Base-by-base conservation (phyloP, 92 coral and sea anemone species). In the Epizoanthus fatuus region DNA sequence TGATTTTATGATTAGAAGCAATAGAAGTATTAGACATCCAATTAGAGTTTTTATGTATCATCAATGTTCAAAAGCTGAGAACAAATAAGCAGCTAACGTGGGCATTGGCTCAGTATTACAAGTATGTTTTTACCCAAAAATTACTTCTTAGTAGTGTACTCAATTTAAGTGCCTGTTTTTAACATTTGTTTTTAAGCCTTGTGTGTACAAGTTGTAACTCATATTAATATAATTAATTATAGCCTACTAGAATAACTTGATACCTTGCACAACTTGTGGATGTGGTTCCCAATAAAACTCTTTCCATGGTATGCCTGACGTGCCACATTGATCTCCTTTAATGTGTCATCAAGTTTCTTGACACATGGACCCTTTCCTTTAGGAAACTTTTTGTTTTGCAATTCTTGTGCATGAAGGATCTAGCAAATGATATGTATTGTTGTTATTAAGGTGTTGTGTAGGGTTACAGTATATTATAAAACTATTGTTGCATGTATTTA, bases 181-280 rank as follows among this genome's bases (percentile, higher is more conserved):
- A n/a, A 4, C 14, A 62, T 17, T 62, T n/a, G n/a, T 62, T 62
- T 62, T 3, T 7, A 10, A 62, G 25, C 6, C 67, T 62, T 62
- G 29, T n/a, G 12, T 58, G 29, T 29, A 29, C 35, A 1, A 29
- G 35, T 29, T 29, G 35, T 29, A 29, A 29, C 35, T 29, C 35
- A 29, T 29, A 29, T 29, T 29, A 22, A 22, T 22, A 29, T 29
- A 29, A 29, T 29, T 29, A 29, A 29, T 29, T 29, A 2, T 29
- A 0, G 35, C 35, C 35, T 29, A 29, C 35, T 29, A 29, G 35
- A 29, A 29, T 29, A 29, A 29, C 35, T 29, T 29, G 1, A 58
- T 58, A 64, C 69, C 69, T 64, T 64, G 69, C 69, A 64, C 44
- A 64, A 22, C 42, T 64, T 64, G 14, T 64, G 69, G 42, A 64